Conservation (phyloP, 2,797 vertebrate species). For the Urosaurus nigricauda region DNA sequence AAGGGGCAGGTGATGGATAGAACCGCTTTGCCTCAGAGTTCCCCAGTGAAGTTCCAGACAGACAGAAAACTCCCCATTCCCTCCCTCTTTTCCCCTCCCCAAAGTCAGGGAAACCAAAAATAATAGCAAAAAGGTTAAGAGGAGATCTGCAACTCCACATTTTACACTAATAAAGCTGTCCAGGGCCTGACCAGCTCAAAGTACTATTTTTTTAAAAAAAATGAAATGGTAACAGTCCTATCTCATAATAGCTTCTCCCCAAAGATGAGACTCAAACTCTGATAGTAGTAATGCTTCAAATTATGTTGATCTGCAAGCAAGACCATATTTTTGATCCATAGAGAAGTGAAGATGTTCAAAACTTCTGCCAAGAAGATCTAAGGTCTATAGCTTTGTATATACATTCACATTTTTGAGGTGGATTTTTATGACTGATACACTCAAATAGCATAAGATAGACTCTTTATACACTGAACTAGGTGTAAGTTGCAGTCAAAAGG, state of each 20-base stretch:
- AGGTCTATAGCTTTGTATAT: not conserved
- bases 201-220: not conserved
- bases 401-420: not conserved
- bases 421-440: not conserved
- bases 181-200: conserved; percentile 28
- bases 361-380: not conserved
- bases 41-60: conserved; percentile 49
- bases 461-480: not conserved
- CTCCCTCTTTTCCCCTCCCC: conserved; percentile 29
- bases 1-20: conserved; percentile 60
- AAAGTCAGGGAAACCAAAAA: conserved; percentile 47
- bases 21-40: conserved; percentile 44
- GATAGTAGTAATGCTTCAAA: not conserved
- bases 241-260: not conserved
- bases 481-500: not conserved
- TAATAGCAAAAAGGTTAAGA: conserved; percentile 58
- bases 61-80: conserved; percentile 51
- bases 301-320: not conserved
- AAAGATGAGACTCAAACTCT: not conserved
- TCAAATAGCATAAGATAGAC: not conserved
- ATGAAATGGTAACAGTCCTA: not conserved
- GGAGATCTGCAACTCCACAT: conserved; percentile 23
- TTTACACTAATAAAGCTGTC: conserved; percentile 60
- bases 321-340: not conserved
- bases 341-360: not conserved